phyloP scores from a whole-genome alignment of 35 echinoderm and acorn worm species.

The Apostichopus parvimensis region DNA sequence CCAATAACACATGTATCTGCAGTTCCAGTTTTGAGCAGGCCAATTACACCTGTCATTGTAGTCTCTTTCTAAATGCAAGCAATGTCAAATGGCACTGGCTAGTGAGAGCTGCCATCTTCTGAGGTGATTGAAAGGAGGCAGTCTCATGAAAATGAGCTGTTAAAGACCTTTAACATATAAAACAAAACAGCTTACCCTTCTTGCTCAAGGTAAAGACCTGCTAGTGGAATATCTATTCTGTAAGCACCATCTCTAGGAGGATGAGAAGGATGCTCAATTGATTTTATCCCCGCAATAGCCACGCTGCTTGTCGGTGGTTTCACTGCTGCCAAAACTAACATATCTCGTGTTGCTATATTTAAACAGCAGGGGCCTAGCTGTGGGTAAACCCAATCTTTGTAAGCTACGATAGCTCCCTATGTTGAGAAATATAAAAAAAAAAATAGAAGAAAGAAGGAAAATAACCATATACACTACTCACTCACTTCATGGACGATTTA shows the following conservation, averaged over 20 bases:
- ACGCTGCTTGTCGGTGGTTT: neutral
- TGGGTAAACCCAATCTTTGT: neutral
- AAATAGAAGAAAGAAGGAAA: too few species aligned
- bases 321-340: neutral
- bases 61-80: too few species aligned
- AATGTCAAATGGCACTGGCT: too few species aligned
- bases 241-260: neutral
- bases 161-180: too few species aligned
- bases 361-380: neutral
- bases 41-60: too few species aligned
- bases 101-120: too few species aligned
- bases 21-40: too few species aligned
- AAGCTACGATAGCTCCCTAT: conserved; percentile 7
- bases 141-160: too few species aligned
- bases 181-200: neutral
- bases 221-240: neutral
- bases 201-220: neutral
- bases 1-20: too few species aligned
- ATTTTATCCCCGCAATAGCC: neutral
- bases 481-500: neutral
- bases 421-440: neutral
- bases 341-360: neutral
- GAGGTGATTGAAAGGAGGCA: too few species aligned
- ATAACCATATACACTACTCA: neutral
- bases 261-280: neutral